Evolutionary conservation across 2,888 invertebrate species (phyloP).

Genomic region (Tineola bisselliella): DNA sequence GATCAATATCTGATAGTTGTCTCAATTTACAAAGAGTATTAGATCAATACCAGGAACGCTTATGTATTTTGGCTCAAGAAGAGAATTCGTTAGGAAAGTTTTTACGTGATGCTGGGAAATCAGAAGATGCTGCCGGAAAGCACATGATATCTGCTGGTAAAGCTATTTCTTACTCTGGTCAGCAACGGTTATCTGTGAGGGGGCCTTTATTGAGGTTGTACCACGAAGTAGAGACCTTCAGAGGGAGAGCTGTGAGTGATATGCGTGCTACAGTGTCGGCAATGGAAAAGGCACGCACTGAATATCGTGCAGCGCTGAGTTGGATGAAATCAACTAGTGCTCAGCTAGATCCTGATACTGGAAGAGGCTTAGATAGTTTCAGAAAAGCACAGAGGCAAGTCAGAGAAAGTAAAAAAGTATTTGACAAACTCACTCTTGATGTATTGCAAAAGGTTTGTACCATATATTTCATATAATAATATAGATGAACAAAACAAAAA

Average conservation of each 20-base stretch:
- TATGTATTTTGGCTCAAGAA: constrained; percentile 93
- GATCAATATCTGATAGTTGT: constrained; percentile 92
- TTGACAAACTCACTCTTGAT: constrained; percentile 94
- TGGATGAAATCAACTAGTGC: constrained; percentile 99
- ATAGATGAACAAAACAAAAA: no score
- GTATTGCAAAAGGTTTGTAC: constrained; percentile 87
- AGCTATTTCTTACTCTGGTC: constrained; percentile 87
- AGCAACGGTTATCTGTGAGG: constrained; percentile 88
- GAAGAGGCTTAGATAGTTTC: constrained; percentile 94
- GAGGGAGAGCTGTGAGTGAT: constrained; percentile 92
- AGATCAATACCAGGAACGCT: constrained; percentile 92
- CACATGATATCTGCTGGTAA: constrained; percentile 76
- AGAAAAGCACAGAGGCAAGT: constrained; percentile 88
- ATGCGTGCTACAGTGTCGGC: constrained; percentile 88
- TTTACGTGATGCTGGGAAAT: constrained; percentile 92
- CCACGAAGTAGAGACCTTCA: constrained; percentile 97
- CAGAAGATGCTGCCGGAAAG: constrained; percentile 80
- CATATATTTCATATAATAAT: no score
- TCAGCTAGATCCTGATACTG: constrained; percentile 96
- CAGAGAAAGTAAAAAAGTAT: constrained; percentile 81
- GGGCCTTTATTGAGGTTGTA: constrained; percentile 88
- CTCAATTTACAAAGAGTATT: constrained; percentile 86
- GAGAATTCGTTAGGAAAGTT: constrained; percentile 95
- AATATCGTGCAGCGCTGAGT: constrained; percentile 92
- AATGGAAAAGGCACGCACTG: constrained; percentile 95